Conservation (phyloP, 2,113 vertebrate species). For the Serinus canaria region DNA sequence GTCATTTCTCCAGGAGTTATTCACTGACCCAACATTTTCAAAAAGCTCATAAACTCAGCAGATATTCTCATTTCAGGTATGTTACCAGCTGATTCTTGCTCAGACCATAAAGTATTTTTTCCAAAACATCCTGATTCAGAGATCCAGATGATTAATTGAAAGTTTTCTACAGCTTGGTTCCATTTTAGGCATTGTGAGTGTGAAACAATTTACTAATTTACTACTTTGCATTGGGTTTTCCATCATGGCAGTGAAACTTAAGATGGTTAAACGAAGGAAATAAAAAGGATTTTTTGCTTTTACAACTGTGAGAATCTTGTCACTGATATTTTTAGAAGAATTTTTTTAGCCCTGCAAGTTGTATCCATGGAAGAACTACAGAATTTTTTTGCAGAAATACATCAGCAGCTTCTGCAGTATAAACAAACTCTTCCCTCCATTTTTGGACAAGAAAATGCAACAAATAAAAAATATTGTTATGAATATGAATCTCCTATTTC, state of each 20-base stretch:
- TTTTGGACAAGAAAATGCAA: neutral
- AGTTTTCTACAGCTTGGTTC: neutral
- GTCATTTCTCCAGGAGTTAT: constrained; percentile 80
- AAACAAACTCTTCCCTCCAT: neutral
- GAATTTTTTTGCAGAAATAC: neutral
- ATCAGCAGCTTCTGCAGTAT: neutral
- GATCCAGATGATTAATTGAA: neutral
- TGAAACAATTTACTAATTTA: neutral
- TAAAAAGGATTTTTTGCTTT: neutral
- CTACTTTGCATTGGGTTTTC: neutral
- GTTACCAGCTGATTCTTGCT: neutral
- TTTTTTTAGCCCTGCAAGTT: neutral
- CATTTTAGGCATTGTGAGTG: accelerated
- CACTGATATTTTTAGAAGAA: neutral
- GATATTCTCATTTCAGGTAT: constrained; percentile 78
- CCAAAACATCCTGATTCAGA: neutral
- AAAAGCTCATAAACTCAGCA: constrained; percentile 78
- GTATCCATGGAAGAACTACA: neutral
- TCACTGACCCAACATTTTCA: constrained; percentile 74
- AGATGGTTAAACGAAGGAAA: neutral
- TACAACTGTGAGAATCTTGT: neutral
- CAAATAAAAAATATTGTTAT: neutral
- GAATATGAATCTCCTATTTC: neutral
- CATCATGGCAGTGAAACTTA: neutral
- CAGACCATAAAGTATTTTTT: neutral